These are phyloP conservation scores for Callimorpha dominula DNA, from an alignment of 2,888 invertebrate genomes.

Conservation along the genomic window DNA sequence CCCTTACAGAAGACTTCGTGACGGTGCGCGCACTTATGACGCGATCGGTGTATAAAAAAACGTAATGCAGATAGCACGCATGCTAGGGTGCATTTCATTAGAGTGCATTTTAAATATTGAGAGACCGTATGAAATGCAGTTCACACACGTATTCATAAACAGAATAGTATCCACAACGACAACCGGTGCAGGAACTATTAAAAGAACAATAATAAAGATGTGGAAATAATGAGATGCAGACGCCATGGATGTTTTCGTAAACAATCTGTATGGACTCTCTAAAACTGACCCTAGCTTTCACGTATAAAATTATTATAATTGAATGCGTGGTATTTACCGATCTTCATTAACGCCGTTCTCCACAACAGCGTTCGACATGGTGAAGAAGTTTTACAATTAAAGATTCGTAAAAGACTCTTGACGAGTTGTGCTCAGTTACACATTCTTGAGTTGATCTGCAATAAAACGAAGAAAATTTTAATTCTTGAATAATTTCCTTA, in stretches of 20 bases:
- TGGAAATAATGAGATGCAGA: neutral
- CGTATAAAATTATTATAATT: neutral
- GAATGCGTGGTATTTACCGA: slow-evolving; percentile 62
- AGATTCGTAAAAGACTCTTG: slow-evolving; percentile 32
- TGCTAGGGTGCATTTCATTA: neutral
- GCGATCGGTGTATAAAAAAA: neutral
- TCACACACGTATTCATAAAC: neutral
- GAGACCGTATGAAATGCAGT: neutral
- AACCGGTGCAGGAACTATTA: neutral
- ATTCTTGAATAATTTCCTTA: neutral
- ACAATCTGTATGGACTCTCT: neutral
- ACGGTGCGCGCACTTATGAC: neutral
- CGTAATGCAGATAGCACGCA: neutral
- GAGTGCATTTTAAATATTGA: too few relatives aligned
- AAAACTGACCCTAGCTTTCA: neutral
- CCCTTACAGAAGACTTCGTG: neutral
- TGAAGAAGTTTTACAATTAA: slow-evolving; percentile 34
- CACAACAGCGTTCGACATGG: slow-evolving; percentile 74
- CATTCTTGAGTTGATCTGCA: slow-evolving; percentile 71
- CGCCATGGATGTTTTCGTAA: neutral
- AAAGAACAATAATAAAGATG: neutral
- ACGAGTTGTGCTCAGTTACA: slow-evolving; percentile 41
- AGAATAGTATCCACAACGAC: neutral
- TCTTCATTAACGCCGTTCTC: slow-evolving; percentile 79
- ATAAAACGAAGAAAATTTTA: slow-evolving; percentile 46